A percentile compares a stretch with the other conserved stretches of the same genome.
Evolutionary conservation across 1,140 invertebrate genomes (phyloP).

Genomic region (Trachymyrmex septentrionalis): DNA sequence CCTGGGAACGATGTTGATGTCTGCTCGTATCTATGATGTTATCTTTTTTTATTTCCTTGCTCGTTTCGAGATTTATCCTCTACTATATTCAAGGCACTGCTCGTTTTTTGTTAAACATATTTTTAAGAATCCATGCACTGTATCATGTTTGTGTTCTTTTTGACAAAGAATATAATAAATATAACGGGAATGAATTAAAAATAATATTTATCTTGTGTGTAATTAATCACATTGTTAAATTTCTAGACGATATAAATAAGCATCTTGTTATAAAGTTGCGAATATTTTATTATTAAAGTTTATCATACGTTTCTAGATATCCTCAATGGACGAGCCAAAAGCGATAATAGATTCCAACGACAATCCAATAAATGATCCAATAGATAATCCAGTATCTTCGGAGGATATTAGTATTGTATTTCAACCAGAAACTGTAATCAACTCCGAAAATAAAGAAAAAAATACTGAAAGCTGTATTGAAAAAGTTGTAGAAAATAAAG

Average conservation of each 20-base stretch:
- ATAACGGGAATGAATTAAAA: neutral
- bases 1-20: neutral
- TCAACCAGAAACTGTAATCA: conserved; percentile 24
- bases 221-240: neutral
- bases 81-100: neutral
- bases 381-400: conserved; percentile 8
- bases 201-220: neutral
- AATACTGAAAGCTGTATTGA: neutral
- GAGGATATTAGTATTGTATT: neutral
- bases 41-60: neutral
- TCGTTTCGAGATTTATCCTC: neutral
- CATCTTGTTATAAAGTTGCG: neutral
- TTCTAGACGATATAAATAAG: neutral
- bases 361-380: neutral
- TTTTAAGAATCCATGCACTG: neutral
- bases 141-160: neutral
- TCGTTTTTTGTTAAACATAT: neutral
- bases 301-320: conserved; percentile 46
- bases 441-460: conserved; percentile 20
- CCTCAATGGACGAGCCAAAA: neutral
- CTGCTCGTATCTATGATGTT: neutral
- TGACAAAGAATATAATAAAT: neutral
- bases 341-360: conserved; percentile 54
- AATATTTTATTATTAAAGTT: neutral
- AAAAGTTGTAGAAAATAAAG: neutral